These are phyloP conservation scores for Coranthus polyacanthus DNA, from an alignment of 2,797 vertebrate genomes.

Conservation along the genomic window DNA sequence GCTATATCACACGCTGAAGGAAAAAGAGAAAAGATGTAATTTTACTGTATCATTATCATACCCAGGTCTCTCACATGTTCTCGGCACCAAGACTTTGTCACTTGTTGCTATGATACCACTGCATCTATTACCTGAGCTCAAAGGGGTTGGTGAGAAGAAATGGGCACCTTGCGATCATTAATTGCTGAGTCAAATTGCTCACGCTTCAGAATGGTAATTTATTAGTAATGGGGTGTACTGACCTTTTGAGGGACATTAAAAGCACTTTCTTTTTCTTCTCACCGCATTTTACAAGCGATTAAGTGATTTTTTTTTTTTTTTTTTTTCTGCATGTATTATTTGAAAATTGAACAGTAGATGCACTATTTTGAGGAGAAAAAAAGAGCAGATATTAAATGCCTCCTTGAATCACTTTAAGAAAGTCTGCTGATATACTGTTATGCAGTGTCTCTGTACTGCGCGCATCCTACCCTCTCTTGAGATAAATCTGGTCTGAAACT, in stretches of 20 bases:
- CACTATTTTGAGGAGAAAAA: too few species aligned
- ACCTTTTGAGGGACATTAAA: too few species aligned
- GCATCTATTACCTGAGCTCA: slow-evolving; percentile 42
- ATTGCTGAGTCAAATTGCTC: slow-evolving; percentile 15
- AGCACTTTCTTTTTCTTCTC: not conserved
- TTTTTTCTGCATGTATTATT: not conserved
- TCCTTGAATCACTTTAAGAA: not conserved
- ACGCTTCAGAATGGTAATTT: slow-evolving; percentile 1
- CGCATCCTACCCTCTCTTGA: not conserved
- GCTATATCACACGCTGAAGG: not conserved
- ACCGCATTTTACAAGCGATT: not conserved
- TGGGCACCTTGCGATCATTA: slow-evolving; percentile 18
- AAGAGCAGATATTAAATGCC: not conserved
- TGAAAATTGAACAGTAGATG: not conserved
- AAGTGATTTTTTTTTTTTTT: too few species aligned
- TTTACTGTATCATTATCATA: slow-evolving; percentile 12
- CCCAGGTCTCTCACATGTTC: slow-evolving; percentile 8
- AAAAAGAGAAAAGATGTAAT: not conserved
- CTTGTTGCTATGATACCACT: slow-evolving; percentile 70
- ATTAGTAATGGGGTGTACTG: not conserved
- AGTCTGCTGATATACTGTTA: not conserved
- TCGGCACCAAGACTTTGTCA: slow-evolving; percentile 19
- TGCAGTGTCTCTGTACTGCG: not conserved
- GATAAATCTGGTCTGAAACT: slow-evolving; percentile 5
- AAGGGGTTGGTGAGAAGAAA: slow-evolving; percentile 7